Base-by-base conservation (phyloP, 1,140 invertebrate species). In the Sinonovacula constricta region DNA sequence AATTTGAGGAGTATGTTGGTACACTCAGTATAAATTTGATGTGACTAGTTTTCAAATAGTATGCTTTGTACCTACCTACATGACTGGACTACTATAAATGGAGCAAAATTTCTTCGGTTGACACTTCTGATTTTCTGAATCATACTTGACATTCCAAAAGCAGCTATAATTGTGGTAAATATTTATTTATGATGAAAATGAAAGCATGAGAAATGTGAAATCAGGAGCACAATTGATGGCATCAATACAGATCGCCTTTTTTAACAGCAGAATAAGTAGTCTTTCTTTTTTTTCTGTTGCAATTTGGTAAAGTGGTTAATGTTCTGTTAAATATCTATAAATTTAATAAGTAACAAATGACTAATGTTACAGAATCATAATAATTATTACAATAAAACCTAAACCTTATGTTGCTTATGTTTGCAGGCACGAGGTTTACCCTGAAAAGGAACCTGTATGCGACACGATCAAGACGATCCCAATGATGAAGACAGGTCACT, bases 401-500 rank as follows among this genome's bases (percentile, higher is more conserved):
- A 36, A 56, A 12, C 30, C 49, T 49, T 4, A 22, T 62, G 26
- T 65, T 30, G 30, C 0, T 39, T n/a, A 22, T 70, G 15, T 34
- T 77, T 51, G 18, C 72, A 81, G 79, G 79, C 51, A 76, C 28
- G 24, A 60, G 30, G 60, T 81, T 0, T 80, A 75, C 45, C 65
- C 36, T 14, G 67, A 57, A n/a, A 45, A 62, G 18, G 51, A 66
- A 18, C 14, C 24, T 4, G 22, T 26, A 22, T 24, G 53, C 31
- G 49, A 53, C 18, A 49, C 67, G 36, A 77, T 76, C 28, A 53
- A 67, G n/a, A 72, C 36, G 59, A 53, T 81, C 1, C 79, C 79
- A 0, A 45, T 14, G n/a, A 81, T 81, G 79, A 81, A 71, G 71
- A 54, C 79, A 12, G 79, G 79, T 2, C 72, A 77, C 60, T 22